Percentiles rank a stretch among this genome's conserved stretches.
Conservation (phyloP, 1,140 invertebrate species). For the Ostrea denselamellosa region DNA sequence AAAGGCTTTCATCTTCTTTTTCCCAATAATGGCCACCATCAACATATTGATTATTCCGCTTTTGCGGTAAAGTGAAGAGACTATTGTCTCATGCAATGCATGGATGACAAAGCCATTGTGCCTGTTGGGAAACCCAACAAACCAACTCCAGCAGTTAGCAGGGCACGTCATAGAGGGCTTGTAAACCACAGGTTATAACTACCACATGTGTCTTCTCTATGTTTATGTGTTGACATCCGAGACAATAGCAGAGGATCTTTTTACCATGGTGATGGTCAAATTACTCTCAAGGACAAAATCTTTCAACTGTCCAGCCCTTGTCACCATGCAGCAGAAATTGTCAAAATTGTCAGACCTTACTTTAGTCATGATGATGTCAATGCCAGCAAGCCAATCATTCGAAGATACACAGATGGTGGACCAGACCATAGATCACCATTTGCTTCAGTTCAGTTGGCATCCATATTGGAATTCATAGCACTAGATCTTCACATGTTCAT, state of each 20-base stretch:
- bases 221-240: slow-evolving; percentile 54
- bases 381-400: neutral
- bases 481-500: slow-evolving; percentile 57
- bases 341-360: slow-evolving; percentile 1
- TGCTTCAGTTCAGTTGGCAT: slow-evolving; percentile 54
- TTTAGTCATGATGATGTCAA: neutral
- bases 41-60: no score
- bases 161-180: slow-evolving; percentile 42
- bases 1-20: slow-evolving; percentile 51
- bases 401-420: slow-evolving; percentile 34
- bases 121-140: slow-evolving; percentile 49
- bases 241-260: slow-evolving; percentile 51
- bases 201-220: slow-evolving; percentile 50
- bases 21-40: no score
- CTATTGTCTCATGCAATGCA: slow-evolving; percentile 42
- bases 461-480: slow-evolving; percentile 53
- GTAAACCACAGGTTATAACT: slow-evolving; percentile 52
- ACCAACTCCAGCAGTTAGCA: slow-evolving; percentile 43
- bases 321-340: slow-evolving; percentile 51
- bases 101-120: slow-evolving; percentile 62
- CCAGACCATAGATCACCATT: slow-evolving; percentile 48
- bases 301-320: slow-evolving; percentile 56
- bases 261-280: slow-evolving; percentile 54
- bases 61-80: slow-evolving; percentile 44
- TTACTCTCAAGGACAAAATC: slow-evolving; percentile 56